Evolutionary conservation across 2,113 vertebrate genomes (phyloP), one percentile per base, ranked within the genome.

Genomic region (Eurystomus gularis): DNA sequence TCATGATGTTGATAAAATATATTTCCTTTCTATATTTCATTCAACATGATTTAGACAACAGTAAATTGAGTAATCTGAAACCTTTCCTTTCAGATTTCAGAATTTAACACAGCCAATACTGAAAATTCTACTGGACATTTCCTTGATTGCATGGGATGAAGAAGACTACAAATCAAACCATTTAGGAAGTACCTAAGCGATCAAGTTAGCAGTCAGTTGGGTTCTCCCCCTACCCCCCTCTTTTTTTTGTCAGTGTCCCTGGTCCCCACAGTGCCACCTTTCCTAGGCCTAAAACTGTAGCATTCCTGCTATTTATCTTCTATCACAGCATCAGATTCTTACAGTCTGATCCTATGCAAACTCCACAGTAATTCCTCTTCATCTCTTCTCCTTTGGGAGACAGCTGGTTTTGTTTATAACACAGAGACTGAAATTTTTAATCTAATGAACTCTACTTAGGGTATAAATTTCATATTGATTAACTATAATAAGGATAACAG

Each of bases 161-260:
- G 42, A 65, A 28, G 13, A 21, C 17, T 17, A 15, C 12, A 68
- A 64, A 12, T 20, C 20, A 11, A 48, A 76, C n/a, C 1, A 21
- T 10, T 55, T 55, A 52, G 7, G 4, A 10, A 57, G 2, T n/a
- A 65, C 4, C 29, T 46, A 33, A 72, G 3, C 1, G 49, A 62
- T 10, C 10, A 33, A 46, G 18, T 17, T 11, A 26, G 7, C 13
- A 28, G 23, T 6, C 2, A 26, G 13, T 10, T 20, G 6, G 6
- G 2, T 3, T 8, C 29, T 17, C 5, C 6, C 4, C 2, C 3
- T 8, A 29, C 9, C 6, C 9, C 5, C 16, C 52, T 17, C 26
- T 17, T 29, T 15, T 25, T 58, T 21, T 24, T 3, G 19, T 7
- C 48, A 39, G 17, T 24, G 9, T 49, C 12, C 18, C 21, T 62